Evolutionary conservation across 2,797 vertebrate genomes (phyloP).

Genomic region (Nothura maculosa): DNA sequence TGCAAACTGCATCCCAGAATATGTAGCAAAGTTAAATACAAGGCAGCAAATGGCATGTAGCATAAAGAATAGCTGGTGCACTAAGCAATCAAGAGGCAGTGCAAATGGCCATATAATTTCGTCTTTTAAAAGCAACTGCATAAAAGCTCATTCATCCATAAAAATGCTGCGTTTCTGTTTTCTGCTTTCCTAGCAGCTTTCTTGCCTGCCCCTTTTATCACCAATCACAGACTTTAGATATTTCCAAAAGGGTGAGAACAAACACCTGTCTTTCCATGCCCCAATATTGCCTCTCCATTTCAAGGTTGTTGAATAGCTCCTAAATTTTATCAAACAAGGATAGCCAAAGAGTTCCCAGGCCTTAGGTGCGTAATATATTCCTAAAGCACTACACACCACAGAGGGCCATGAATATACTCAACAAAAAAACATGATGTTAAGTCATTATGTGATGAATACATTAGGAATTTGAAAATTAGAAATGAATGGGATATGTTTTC

Average conservation of each 20-base stretch:
- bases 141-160: constrained; percentile 71
- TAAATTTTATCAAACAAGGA: not conserved
- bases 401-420: not conserved
- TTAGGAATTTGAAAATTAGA: not conserved
- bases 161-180: constrained; percentile 66
- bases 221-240: not conserved
- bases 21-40: constrained; percentile 54
- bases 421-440: not conserved
- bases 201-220: constrained; percentile 24
- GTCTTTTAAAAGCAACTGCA: constrained; percentile 69
- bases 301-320: not conserved
- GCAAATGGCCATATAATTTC: constrained; percentile 66
- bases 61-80: constrained; percentile 65
- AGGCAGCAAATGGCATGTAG: constrained; percentile 31
- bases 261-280: not conserved
- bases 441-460: not conserved
- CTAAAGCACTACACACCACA: not conserved
- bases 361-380: not conserved
- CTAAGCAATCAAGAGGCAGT: constrained; percentile 68
- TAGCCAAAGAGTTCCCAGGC: not conserved
- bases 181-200: constrained; percentile 47
- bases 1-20: constrained; percentile 42
- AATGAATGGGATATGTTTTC: not conserved
- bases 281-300: not conserved
- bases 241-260: constrained; percentile 32